Evolutionary conservation across 2,888 invertebrate species (phyloP).

Genomic region (Epirrhoe tristata): DNA sequence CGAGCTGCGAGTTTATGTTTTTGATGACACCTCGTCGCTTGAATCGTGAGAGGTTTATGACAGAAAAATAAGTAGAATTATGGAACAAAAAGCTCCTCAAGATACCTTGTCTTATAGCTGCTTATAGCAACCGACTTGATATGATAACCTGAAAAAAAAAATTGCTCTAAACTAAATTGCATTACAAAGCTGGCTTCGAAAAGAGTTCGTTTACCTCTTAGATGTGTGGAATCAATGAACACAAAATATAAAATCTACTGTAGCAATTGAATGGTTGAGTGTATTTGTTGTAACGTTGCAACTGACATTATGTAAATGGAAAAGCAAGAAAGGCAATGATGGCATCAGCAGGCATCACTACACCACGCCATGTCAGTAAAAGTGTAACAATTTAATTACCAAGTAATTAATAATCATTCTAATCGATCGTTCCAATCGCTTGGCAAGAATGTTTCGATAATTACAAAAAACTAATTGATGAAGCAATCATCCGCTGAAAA

Average conservation of each 20-base stretch:
- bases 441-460: slow-evolving; percentile 34
- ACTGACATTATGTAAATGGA: slow-evolving; percentile 67
- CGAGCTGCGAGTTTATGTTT: slow-evolving; percentile 33
- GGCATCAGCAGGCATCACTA: slow-evolving; percentile 26
- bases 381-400: slow-evolving; percentile 73
- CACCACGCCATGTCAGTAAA: slow-evolving; percentile 59
- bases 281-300: slow-evolving; percentile 35
- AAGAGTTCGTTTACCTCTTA: slow-evolving; percentile 15
- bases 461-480: slow-evolving; percentile 32
- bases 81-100: background rate
- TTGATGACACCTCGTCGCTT: slow-evolving; percentile 35
- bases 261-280: slow-evolving; percentile 3
- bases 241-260: slow-evolving; percentile 17
- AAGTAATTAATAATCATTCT: slow-evolving; percentile 49
- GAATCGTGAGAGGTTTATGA: slow-evolving; percentile 35
- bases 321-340: slow-evolving; percentile 37
- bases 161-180: background rate
- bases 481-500: slow-evolving; percentile 21
- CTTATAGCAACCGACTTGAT: background rate
- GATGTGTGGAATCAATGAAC: slow-evolving; percentile 5
- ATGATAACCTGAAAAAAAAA: background rate
- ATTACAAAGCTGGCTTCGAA: slow-evolving; percentile 1
- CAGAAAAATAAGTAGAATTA: slow-evolving; percentile 16
- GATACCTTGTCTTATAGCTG: no score
- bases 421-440: slow-evolving; percentile 44